Conservation (phyloP, 2,113 vertebrate genomes). For the Rhinopomastus cyanomelas region DNA sequence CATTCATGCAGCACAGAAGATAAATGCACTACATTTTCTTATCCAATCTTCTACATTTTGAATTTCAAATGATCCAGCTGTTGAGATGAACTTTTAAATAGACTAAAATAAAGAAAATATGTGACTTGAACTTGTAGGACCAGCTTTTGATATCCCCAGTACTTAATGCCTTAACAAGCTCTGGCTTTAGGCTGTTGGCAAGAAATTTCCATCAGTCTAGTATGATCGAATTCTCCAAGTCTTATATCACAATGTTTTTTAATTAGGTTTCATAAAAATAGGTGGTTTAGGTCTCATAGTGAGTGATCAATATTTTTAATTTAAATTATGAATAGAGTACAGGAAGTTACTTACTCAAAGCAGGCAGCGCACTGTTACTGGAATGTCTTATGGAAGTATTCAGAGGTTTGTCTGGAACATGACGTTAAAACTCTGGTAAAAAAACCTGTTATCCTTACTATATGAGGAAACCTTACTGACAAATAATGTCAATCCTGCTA, state of each 20-base stretch:
- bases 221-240: not conserved
- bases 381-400: not conserved
- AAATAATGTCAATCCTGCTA: not conserved
- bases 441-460: not conserved
- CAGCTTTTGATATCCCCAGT: not conserved
- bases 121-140: not conserved
- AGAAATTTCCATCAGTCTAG: not conserved
- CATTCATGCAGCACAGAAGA: not conserved
- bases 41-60: not conserved
- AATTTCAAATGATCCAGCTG: not conserved
- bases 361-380: not conserved
- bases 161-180: not conserved
- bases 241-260: not conserved
- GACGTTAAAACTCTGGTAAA: not conserved
- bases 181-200: not conserved
- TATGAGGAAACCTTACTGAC: not conserved
- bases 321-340: not conserved
- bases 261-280: not conserved
- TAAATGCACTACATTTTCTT: not conserved
- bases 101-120: not conserved
- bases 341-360: not conserved
- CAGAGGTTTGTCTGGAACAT: not conserved
- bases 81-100: not conserved
- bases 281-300: not conserved
- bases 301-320: conserved; percentile 24